Conservation (phyloP, 1,140 invertebrate species). For the Microvelia longipes region DNA sequence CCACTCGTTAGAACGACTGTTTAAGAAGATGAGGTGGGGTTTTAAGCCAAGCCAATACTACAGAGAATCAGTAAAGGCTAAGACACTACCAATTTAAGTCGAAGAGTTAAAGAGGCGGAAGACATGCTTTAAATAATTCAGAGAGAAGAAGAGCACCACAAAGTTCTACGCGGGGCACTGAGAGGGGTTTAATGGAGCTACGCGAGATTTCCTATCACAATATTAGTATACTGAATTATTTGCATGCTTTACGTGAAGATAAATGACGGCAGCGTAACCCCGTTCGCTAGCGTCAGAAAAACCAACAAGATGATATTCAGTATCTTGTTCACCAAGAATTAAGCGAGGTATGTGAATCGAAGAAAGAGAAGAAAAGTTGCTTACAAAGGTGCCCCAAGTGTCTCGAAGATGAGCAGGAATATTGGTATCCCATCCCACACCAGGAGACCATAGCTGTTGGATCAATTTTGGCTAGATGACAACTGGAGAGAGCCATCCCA, state of each 20-base stretch:
- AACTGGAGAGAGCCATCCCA: constrained; percentile 24
- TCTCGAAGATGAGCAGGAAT: neutral
- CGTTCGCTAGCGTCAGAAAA: constrained; percentile 24
- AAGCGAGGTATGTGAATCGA: neutral
- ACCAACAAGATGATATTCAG: constrained; percentile 20
- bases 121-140: neutral
- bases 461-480: constrained; percentile 16
- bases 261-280: constrained; percentile 24
- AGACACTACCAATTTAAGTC: constrained; percentile 28
- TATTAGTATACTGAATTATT: neutral
- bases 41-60: neutral
- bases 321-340: neutral
- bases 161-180: neutral
- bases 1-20: neutral
- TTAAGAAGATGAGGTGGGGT: neutral
- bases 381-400: neutral
- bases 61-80: constrained; percentile 25
- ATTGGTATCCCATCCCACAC: neutral
- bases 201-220: neutral
- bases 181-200: neutral
- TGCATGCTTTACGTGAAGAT: constrained; percentile 9
- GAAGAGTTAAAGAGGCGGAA: constrained; percentile 27
- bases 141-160: neutral
- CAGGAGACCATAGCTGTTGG: neutral
- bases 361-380: neutral